These are phyloP conservation scores for Pelobates fuscus DNA, from an alignment of 2,113 vertebrate species.

Conservation along the genomic window DNA sequence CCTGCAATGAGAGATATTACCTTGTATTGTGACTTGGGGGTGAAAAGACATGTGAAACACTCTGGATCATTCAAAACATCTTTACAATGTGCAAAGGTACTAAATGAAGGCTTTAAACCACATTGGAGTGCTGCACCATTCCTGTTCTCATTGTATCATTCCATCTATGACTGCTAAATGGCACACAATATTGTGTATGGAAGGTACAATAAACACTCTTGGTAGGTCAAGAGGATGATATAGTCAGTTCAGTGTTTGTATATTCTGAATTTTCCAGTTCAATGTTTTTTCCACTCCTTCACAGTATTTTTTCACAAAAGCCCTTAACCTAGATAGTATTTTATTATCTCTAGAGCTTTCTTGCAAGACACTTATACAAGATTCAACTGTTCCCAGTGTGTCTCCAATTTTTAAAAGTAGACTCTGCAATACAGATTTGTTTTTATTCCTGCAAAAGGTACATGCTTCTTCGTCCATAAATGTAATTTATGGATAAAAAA, in stretches of 20 bases:
- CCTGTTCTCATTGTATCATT: too few species aligned
- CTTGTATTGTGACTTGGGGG: too few species aligned
- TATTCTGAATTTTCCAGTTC: background rate
- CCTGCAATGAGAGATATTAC: too few species aligned
- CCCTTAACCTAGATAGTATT: background rate
- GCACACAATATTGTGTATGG: too few species aligned
- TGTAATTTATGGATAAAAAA: constrained; percentile 7
- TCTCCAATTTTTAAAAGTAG: constrained; percentile 6
- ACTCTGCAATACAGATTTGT: background rate
- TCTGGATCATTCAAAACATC: too few species aligned
- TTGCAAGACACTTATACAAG: background rate
- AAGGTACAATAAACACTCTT: background rate
- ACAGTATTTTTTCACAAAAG: background rate
- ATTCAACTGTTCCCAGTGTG: background rate
- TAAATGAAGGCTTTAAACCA: too few species aligned
- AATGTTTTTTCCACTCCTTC: background rate
- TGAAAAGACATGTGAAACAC: too few species aligned
- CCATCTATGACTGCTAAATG: too few species aligned
- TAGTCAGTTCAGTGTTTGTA: background rate
- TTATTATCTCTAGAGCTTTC: background rate
- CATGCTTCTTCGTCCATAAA: background rate
- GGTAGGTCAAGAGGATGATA: background rate
- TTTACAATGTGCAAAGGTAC: too few species aligned
- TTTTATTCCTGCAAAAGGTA: background rate
- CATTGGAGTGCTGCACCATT: too few species aligned